A percentile compares a stretch with the other conserved stretches of the same genome.
Conservation (phyloP, 1,140 invertebrate genomes). For the Philopotamus ludificatus region DNA sequence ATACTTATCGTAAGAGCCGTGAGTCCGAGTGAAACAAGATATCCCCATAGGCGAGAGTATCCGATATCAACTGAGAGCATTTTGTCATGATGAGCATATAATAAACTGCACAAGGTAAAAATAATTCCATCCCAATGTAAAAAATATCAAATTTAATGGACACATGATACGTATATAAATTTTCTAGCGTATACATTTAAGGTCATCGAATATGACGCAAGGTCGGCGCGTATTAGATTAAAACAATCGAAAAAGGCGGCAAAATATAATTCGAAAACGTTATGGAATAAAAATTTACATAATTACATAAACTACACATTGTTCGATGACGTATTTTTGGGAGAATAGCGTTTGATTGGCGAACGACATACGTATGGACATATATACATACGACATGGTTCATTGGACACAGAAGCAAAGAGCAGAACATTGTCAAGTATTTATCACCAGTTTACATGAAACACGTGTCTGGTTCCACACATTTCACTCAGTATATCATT, state of each 20-base stretch:
- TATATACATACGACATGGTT: background rate
- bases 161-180: too few relatives aligned
- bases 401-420: background rate
- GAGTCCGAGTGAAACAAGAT: slow-evolving; percentile 28
- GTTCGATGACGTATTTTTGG: background rate
- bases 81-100: slow-evolving; percentile 18
- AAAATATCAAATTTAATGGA: too few relatives aligned
- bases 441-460: slow-evolving; percentile 18
- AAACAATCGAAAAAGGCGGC: too few relatives aligned
- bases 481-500: background rate
- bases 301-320: background rate
- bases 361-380: background rate
- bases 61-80: slow-evolving; percentile 25
- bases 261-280: too few relatives aligned
- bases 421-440: slow-evolving; percentile 15
- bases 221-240: too few relatives aligned
- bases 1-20: slow-evolving; percentile 17
- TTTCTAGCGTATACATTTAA: too few relatives aligned
- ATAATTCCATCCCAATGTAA: too few relatives aligned
- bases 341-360: background rate
- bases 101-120: slow-evolving; percentile 18
- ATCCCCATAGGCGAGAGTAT: slow-evolving; percentile 21
- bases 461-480: slow-evolving; percentile 14
- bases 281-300: background rate
- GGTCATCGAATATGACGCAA: too few relatives aligned